Base-by-base conservation (phyloP, 2,888 invertebrate genomes). In the Lamellibrachia satsuma region DNA sequence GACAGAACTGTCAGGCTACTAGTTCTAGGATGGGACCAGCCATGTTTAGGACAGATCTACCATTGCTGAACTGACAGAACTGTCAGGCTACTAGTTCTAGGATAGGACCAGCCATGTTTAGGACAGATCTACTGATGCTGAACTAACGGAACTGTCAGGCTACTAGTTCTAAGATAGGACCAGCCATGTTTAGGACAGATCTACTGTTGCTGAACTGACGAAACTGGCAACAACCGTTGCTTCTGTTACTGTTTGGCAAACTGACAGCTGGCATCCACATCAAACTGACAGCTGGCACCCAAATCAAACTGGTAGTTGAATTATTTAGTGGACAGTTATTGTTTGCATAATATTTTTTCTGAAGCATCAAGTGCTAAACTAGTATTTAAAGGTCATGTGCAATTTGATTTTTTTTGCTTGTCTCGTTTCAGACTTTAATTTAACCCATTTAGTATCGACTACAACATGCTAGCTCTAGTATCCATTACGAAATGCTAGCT, bases 271-370 rank as follows among this genome's bases (percentile, higher is more conserved):
- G 22, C n/a, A 22, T 75, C 75, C 75, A 75, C 75, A 75, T 75
- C 22, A 15, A 75, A 75, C 75, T 75, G 75, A n/a, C n/a, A 75
- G 75, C 75, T 75, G 75, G 22, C n/a, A 22, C n/a, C 75, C 75
- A 75, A 15, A 75, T 75, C 22, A 15, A 75, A 75, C 75, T 15
- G 3, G 75, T 6, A 75, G 75, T 3, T 75, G 75, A 75, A 75
- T 75, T 75, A 75, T 75, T 75, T 75, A 75, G 15, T 75, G 75
- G 75, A 75, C 75, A 75, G 22, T 75, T 75, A n/a, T 75, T 75
- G 75, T 22, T 75, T 75, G 75, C 75, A 75, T 75, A 75, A 75
- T 22, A 75, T 15, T n/a, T 75, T 75, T 22, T 22, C 6, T 75
- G 75, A 75, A 75, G 75, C 22, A 55, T 3, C 6, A n/a, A 75